Conservation (phyloP, 1,140 invertebrate genomes). For the Lucilia sericata region DNA sequence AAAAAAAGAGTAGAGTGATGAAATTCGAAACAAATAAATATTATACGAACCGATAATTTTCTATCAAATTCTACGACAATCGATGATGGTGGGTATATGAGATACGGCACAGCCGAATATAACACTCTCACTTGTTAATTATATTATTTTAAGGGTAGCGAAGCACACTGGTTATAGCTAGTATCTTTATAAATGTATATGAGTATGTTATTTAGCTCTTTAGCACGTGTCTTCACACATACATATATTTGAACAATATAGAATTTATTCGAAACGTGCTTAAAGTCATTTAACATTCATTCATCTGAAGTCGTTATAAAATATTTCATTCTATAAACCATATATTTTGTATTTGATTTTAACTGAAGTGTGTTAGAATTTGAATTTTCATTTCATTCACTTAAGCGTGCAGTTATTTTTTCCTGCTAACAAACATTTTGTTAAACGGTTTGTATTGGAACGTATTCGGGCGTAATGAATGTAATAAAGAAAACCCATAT, state of each 20-base stretch:
- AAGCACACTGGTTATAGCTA: too few relatives aligned
- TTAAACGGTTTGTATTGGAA: background rate
- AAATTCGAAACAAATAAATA: too few relatives aligned
- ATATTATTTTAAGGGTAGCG: too few relatives aligned
- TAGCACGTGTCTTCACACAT: background rate
- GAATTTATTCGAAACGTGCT: background rate
- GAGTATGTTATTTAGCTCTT: background rate
- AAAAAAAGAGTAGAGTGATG: too few relatives aligned
- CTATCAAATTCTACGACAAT: too few relatives aligned
- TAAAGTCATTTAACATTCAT: background rate
- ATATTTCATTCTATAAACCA: background rate
- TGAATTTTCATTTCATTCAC: background rate
- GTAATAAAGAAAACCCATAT: background rate
- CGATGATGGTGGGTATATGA: too few relatives aligned
- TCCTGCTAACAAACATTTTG: background rate
- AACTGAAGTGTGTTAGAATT: background rate
- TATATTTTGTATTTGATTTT: background rate
- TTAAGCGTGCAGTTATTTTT: background rate
- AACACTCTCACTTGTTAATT: too few relatives aligned
- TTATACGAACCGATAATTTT: too few relatives aligned
- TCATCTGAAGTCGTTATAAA: background rate
- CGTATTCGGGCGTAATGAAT: background rate
- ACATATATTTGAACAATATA: background rate
- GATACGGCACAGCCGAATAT: too few relatives aligned
- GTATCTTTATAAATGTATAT: background rate